Conservation (phyloP, 2,888 invertebrate genomes). For the Drosophila neutralis region DNA sequence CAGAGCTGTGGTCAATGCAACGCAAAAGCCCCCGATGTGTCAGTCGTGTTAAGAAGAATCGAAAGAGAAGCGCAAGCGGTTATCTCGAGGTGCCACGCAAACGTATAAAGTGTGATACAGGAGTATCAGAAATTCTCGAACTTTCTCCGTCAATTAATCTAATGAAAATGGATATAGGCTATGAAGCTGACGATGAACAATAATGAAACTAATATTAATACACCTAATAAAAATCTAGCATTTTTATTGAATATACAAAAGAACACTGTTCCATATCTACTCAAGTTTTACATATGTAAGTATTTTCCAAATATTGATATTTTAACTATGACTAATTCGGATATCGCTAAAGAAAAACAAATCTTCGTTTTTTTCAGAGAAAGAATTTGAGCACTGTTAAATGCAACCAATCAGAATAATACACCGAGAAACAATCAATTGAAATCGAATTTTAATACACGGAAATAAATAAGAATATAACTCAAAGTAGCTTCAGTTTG, state of each 20-base stretch:
- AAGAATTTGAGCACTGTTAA: not conserved
- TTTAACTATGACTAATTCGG: not conserved
- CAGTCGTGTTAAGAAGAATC: not conserved
- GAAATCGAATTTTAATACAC: not conserved
- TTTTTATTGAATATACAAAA: not conserved
- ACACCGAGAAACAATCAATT: not conserved
- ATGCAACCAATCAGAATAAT: not conserved
- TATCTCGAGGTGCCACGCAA: not conserved
- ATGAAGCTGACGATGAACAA: conserved; percentile 36
- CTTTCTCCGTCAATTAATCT: accelerated
- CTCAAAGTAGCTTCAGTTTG: not conserved
- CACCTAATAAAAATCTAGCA: not conserved
- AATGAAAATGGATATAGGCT: conserved; percentile 12
- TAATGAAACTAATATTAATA: not conserved
- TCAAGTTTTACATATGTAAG: not conserved
- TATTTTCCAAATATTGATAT: not conserved
- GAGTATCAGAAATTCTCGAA: not conserved
- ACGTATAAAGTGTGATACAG: not conserved
- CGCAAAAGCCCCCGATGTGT: not conserved
- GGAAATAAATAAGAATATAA: not conserved
- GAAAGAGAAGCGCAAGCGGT: conserved; percentile 3
- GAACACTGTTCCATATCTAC: not conserved
- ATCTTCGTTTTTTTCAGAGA: not conserved
- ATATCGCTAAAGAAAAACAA: not conserved
- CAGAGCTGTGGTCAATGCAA: conserved; percentile 9